These are phyloP conservation scores for Colletes collaris DNA, from an alignment of 2,888 invertebrate genomes.

Conservation along the genomic window DNA sequence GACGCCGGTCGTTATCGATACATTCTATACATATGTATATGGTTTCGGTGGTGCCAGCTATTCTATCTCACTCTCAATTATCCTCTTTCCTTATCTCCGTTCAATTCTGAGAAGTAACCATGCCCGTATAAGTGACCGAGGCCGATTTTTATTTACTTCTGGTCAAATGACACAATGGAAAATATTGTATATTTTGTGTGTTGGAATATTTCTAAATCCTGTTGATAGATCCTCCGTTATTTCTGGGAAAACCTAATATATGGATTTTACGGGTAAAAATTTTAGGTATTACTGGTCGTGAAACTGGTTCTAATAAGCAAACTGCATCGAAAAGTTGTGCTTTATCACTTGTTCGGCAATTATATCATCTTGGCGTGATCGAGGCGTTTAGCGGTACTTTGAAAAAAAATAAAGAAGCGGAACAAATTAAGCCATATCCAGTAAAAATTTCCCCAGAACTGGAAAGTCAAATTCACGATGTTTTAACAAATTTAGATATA, in stretches of 20 bases:
- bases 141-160: no score
- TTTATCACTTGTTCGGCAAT: conserved; percentile 95
- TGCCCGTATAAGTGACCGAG: no score
- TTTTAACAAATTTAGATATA: conserved; percentile 83
- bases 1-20: no score
- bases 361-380: conserved; percentile 97
- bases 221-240: no score
- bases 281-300: conserved; percentile 87
- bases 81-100: no score
- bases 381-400: conserved; percentile 93
- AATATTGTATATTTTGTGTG: no score
- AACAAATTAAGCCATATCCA: conserved; percentile 90
- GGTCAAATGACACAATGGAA: no score
- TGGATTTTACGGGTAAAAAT: not conserved
- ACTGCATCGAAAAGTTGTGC: conserved; percentile 98
- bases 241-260: not conserved
- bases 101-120: no score
- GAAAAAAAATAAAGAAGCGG: conserved; percentile 91
- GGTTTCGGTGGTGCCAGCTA: no score
- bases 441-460: conserved; percentile 91
- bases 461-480: conserved; percentile 85
- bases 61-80: no score
- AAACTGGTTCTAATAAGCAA: conserved; percentile 98
- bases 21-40: no score
- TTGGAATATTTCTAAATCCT: no score